Evolutionary conservation across 2,888 invertebrate genomes (phyloP).

Genomic region (Oscheius sp.): DNA sequence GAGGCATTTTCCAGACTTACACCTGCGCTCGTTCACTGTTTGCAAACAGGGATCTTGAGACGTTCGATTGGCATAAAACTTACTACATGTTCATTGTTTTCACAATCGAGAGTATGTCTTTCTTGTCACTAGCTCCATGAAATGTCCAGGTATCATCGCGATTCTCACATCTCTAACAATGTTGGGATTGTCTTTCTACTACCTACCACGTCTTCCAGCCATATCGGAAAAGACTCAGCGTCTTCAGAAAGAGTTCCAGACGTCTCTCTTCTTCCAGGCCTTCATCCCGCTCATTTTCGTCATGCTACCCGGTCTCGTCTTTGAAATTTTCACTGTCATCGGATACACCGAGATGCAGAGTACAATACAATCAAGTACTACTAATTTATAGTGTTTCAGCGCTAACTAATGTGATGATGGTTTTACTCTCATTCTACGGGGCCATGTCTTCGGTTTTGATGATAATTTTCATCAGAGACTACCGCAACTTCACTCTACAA

Average conservation of each 20-base stretch:
- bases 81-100: slow-evolving; percentile 6
- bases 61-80: neutral
- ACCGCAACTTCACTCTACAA: slow-evolving; percentile 1
- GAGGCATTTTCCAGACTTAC: neutral
- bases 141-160: neutral
- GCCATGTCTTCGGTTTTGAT: slow-evolving; percentile 1
- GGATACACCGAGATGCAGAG: slow-evolving; percentile 8
- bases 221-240: slow-evolving; percentile 14
- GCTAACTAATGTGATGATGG: neutral
- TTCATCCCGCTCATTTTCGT: slow-evolving; percentile 11
- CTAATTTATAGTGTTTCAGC: neutral
- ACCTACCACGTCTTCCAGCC: neutral
- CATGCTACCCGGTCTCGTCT: slow-evolving; percentile 8
- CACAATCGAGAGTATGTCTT: slow-evolving; percentile 9
- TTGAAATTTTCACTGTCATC: neutral
- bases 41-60: neutral
- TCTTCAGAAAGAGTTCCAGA: slow-evolving; percentile 13
- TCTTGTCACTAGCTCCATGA: neutral
- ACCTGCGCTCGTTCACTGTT: neutral
- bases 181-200: slow-evolving; percentile 1
- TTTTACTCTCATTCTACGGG: neutral
- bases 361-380: neutral
- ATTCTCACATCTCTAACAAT: slow-evolving; percentile 3
- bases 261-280: slow-evolving; percentile 11
- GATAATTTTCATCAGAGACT: slow-evolving; percentile 4